Evolutionary conservation across 2,113 vertebrate genomes (phyloP), one percentile per base, ranked within the genome.

Genomic region (Elephas maximus): DNA sequence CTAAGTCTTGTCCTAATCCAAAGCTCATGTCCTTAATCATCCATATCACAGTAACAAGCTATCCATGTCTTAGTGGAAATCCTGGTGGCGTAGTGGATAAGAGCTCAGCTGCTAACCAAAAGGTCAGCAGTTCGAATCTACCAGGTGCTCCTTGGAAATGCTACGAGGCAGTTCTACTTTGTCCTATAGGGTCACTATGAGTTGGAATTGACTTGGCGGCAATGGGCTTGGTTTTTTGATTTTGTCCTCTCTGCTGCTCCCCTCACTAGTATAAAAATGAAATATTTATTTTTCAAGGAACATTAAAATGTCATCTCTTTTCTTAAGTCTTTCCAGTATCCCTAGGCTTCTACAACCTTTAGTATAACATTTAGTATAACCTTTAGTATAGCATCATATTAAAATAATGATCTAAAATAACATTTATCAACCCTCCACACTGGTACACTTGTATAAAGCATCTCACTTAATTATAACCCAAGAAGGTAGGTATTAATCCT

Each of bases 201-300:
- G 48, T 48, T 48, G 48, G 48, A 48, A 48, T 48, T 6, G 5
- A 48, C 48, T 48, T 48, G 48, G 10, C 5, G 48, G 48, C 48
- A 48, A 48, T 8, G 48, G 48, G 48, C 48, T 48, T 48, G 48
- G 48, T 48, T 48, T 48, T 48, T 48, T 48, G 48, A 79, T 48
- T 67, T 71, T 17, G 5, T 48, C 44, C 41, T 30, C 15, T 71
- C 37, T 84, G 82, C 15, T 20, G 80, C 33, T 91, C 15, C 44
- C 37, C 45, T 90, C 9, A 44, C 17, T 57, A 26, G 74, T 23
- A 30, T 33, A 45, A 91, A 23, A 88, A 91, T 45, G 20, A 81
- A 93, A 83, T 44, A 82, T 62, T 80, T 60, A 76, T 63, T 30
- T 53, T 93, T 83, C 6, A 87, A 77, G 84, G 65, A 95, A 85